Percentiles rank a stretch among this genome's conserved stretches.
These are phyloP conservation scores for Listrodromus nycthemerus DNA, from an alignment of 2,888 invertebrate species.

Conservation along the genomic window DNA sequence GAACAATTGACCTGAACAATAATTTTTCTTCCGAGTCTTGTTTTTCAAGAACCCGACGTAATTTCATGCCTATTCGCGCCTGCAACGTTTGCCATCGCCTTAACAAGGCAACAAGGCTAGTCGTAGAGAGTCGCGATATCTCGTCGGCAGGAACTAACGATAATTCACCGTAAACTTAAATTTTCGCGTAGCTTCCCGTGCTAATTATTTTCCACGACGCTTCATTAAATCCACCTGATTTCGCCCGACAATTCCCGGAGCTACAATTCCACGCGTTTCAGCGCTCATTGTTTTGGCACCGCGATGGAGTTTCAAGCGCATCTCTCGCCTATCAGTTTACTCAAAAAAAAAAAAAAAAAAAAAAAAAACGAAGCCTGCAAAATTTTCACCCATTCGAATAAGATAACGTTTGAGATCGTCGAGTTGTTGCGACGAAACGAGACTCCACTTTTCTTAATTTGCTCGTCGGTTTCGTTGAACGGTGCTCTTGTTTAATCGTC, in stretches of 20 bases:
- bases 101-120: neutral
- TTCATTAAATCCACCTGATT: neutral
- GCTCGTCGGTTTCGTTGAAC: neutral
- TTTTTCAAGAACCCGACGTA: neutral
- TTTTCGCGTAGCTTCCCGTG: neutral
- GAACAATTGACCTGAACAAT: neutral
- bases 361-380: neutral
- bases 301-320: neutral
- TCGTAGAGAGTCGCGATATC: neutral
- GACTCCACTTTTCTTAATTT: neutral
- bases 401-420: neutral
- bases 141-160: neutral
- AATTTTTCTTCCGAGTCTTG: neutral
- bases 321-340: neutral
- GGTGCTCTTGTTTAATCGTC: slow-evolving; percentile 7
- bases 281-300: neutral
- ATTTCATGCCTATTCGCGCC: neutral
- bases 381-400: neutral
- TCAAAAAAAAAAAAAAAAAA: no score
- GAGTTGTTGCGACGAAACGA: neutral
- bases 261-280: neutral
- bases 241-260: neutral
- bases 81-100: neutral
- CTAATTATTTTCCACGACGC: neutral
- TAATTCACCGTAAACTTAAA: neutral